These are phyloP conservation scores for Noctua janthina DNA, from an alignment of 2,888 invertebrate species.

Conservation along the genomic window DNA sequence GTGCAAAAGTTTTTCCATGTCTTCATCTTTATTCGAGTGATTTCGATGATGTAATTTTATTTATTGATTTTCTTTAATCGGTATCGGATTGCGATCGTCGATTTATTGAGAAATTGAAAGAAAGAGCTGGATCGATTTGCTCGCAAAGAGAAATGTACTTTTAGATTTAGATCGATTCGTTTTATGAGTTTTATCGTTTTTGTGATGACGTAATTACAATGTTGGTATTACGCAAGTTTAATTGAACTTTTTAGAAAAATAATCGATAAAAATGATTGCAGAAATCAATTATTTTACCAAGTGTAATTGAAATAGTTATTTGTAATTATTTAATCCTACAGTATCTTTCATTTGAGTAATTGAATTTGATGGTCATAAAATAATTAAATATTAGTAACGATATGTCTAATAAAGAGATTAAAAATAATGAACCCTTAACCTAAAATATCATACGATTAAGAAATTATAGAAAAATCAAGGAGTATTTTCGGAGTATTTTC, in stretches of 20 bases:
- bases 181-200: slow-evolving; percentile 53
- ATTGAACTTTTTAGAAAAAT: slow-evolving; percentile 36
- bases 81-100: slow-evolving; percentile 20
- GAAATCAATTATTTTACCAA: slow-evolving; percentile 37
- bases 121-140: slow-evolving; percentile 11
- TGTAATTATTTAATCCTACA: neutral
- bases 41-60: slow-evolving; percentile 21
- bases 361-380: slow-evolving; percentile 12
- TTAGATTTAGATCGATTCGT: slow-evolving; percentile 45
- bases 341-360: neutral
- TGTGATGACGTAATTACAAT: slow-evolving; percentile 27
- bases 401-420: neutral
- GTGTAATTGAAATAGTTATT: slow-evolving; percentile 32
- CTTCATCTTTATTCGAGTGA: neutral
- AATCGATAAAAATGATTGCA: slow-evolving; percentile 21
- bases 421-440: slow-evolving; percentile 1
- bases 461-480: neutral
- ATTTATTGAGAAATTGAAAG: slow-evolving; percentile 20
- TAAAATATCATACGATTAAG: neutral
- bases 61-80: slow-evolving; percentile 40
- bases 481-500: neutral
- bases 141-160: slow-evolving; percentile 43
- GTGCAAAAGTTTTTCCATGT: slow-evolving; percentile 26
- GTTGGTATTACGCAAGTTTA: slow-evolving; percentile 43
- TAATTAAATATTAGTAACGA: slow-evolving; percentile 13